phyloP scores from a whole-genome alignment of 2,888 invertebrate genomes.

The Erebia aethiops region DNA sequence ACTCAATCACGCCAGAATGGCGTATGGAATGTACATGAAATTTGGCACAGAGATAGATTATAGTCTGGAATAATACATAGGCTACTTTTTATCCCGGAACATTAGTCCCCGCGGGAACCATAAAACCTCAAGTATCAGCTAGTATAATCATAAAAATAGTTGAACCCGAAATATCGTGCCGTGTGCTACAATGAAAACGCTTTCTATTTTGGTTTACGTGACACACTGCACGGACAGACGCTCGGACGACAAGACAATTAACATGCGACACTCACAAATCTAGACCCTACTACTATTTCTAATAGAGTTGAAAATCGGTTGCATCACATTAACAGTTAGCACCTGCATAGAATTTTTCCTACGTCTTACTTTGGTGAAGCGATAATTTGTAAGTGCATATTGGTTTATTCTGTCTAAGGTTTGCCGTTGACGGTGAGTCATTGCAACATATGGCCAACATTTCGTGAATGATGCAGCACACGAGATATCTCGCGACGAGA shows the following conservation, averaged over 20 bases:
- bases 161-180: slow-evolving; percentile 18
- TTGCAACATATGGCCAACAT: neutral
- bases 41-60: too few species aligned
- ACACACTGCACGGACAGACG: slow-evolving; percentile 49
- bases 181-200: slow-evolving; percentile 38
- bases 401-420: neutral
- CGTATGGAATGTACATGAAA: too few species aligned
- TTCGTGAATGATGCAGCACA: too few species aligned
- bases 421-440: too few species aligned
- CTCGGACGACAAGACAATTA: slow-evolving; percentile 45
- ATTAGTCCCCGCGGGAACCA: too few species aligned
- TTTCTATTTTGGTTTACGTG: slow-evolving; percentile 44
- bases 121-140: too few species aligned
- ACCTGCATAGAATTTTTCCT: slow-evolving; percentile 26
- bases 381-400: slow-evolving; percentile 27
- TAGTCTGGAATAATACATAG: too few species aligned
- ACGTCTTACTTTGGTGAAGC: slow-evolving; percentile 10
- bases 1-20: too few species aligned
- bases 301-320: slow-evolving; percentile 21
- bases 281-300: neutral
- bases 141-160: neutral
- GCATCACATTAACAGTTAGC: neutral
- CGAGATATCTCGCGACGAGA: too few species aligned
- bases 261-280: slow-evolving; percentile 17
- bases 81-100: too few species aligned